Evolutionary conservation across 2,888 invertebrate genomes (phyloP).

Genomic region (Pristionchus fissidentatus): DNA sequence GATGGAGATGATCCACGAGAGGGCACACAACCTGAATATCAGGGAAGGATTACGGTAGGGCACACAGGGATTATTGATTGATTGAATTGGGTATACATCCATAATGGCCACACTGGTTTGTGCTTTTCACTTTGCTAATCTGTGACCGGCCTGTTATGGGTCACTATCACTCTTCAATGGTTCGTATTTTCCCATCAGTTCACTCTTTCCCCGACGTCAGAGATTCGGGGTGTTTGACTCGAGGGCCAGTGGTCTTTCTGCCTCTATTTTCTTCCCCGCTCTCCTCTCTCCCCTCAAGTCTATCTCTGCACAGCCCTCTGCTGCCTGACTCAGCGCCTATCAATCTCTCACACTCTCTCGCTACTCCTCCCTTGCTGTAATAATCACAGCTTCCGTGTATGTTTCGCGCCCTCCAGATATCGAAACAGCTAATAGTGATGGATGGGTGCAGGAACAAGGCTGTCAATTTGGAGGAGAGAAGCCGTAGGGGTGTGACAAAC

Average conservation of each 20-base stretch:
- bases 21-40: constrained; percentile 62
- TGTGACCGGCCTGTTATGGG: background rate
- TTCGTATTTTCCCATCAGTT: background rate
- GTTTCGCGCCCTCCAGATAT: no score
- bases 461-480: no score
- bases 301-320: background rate
- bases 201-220: no score
- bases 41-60: background rate
- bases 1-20: constrained; percentile 73
- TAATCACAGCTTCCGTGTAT: no score
- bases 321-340: background rate
- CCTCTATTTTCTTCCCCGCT: background rate
- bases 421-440: no score
- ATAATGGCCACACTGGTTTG: no score
- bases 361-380: background rate
- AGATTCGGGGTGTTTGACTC: no score
- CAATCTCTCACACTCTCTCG: background rate
- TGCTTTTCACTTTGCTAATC: no score
- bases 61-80: no score
- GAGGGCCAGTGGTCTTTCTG: background rate
- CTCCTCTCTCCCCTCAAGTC: background rate
- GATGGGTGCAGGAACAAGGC: no score
- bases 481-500: no score
- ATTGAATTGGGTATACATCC: no score
- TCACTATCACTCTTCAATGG: background rate